Percentiles rank a stretch among this genome's conserved stretches.
Conservation (phyloP, 2,113 vertebrate species). For the Hucho hucho region DNA sequence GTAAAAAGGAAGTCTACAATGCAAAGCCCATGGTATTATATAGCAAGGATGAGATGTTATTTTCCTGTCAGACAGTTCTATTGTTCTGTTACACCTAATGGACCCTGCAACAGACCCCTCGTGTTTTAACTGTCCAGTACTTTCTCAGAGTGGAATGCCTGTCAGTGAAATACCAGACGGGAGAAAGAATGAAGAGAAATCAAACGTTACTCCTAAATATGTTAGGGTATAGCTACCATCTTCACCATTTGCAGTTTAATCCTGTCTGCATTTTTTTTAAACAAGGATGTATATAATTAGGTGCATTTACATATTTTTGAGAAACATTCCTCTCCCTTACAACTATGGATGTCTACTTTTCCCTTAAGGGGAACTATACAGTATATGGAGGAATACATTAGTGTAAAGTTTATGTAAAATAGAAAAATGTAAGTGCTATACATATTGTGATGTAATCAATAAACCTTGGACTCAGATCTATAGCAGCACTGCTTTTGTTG, state of each 20-base stretch:
- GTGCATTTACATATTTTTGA: constrained; percentile 76
- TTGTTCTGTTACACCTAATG: constrained; percentile 22
- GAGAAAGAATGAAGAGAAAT: constrained; percentile 18
- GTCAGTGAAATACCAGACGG: constrained; percentile 9
- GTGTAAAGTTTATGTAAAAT: constrained; percentile 68
- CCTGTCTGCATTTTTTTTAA: constrained; percentile 45
- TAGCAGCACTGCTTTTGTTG: constrained; percentile 12
- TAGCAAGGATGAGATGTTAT: neutral
- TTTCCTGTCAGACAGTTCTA: neutral
- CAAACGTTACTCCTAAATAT: constrained; percentile 24
- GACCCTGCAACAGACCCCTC: constrained; percentile 9
- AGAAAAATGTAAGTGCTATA: constrained; percentile 67
- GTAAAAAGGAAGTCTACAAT: neutral
- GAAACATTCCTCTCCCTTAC: constrained; percentile 70
- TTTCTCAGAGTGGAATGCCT: neutral
- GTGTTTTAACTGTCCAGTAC: constrained; percentile 31
- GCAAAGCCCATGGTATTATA: neutral
- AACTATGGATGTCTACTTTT: constrained; percentile 73
- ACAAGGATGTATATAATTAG: constrained; percentile 74
- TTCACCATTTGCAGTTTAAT: constrained; percentile 26
- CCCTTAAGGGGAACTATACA: constrained; percentile 66
- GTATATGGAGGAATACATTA: constrained; percentile 55
- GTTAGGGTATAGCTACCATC: neutral
- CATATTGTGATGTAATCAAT: constrained; percentile 75
- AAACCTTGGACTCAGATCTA: constrained; percentile 71